Percentiles rank a stretch among this genome's conserved stretches.
Conservation (phyloP, 2,113 vertebrate genomes). For the Abramis brama region DNA sequence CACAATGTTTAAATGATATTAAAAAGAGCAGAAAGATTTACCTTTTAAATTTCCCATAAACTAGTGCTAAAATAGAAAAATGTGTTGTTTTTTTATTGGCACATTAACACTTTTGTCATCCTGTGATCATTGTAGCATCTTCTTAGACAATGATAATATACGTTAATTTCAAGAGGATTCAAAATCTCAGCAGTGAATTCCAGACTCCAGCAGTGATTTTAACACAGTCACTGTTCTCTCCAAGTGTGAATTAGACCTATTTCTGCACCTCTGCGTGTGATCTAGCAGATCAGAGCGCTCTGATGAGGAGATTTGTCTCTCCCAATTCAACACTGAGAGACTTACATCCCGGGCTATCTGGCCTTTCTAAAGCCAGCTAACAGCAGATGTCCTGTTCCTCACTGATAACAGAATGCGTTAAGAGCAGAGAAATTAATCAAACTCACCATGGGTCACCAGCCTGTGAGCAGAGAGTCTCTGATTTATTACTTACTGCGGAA, state of each 20-base stretch:
- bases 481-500: constrained; percentile 7
- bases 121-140: not conserved
- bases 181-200: constrained; percentile 12
- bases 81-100: not conserved
- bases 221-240: not conserved
- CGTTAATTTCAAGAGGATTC: not conserved
- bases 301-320: not conserved
- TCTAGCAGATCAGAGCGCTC: not conserved
- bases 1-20: not conserved
- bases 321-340: not conserved
- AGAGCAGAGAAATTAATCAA: constrained; percentile 23
- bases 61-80: not conserved
- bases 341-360: not conserved
- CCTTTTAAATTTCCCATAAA: not conserved
- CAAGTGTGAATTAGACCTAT: constrained; percentile 21
- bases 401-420: not conserved
- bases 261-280: not conserved
- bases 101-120: not conserved
- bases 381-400: constrained; percentile 8
- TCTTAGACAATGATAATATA: not conserved
- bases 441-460: not conserved
- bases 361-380: not conserved
- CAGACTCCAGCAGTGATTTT: constrained; percentile 6
- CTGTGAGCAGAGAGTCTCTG: not conserved
- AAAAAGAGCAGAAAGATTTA: not conserved